Evolutionary conservation across 2,797 vertebrate species (phyloP).

Genomic region (Sebastiscus albofasciatus): DNA sequence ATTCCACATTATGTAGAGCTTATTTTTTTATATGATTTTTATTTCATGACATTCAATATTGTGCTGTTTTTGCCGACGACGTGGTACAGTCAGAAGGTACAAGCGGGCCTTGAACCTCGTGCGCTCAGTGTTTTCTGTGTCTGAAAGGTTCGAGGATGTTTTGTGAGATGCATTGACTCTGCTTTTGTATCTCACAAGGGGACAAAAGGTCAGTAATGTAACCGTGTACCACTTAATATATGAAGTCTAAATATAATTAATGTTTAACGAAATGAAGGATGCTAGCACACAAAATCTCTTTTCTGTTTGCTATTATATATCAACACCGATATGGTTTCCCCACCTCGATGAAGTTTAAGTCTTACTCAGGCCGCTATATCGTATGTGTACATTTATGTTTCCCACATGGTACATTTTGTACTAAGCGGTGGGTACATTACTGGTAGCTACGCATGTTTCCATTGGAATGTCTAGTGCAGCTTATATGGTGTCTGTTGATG

Average conservation of each 20-base stretch:
- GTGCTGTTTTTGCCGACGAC: slow-evolving; percentile 67
- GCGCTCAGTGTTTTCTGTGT: slow-evolving; percentile 79
- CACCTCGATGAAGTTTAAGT: slow-evolving; percentile 54
- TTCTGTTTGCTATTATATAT: slow-evolving; percentile 57
- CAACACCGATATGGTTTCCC: slow-evolving; percentile 38
- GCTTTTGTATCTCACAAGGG: slow-evolving; percentile 72
- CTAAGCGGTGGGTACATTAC: slow-evolving; percentile 55
- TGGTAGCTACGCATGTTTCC: slow-evolving; percentile 72
- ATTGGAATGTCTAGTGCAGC: slow-evolving; percentile 73
- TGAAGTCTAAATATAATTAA: slow-evolving; percentile 72
- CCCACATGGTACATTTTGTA: slow-evolving; percentile 61
- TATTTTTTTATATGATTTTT: slow-evolving; percentile 76
- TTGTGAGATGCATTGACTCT: slow-evolving; percentile 65
- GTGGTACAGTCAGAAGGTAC: slow-evolving; percentile 73
- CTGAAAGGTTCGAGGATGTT: slow-evolving; percentile 57
- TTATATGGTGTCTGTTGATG: slow-evolving; percentile 54
- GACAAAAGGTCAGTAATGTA: slow-evolving; percentile 80
- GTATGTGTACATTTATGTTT: slow-evolving; percentile 39
- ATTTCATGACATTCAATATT: slow-evolving; percentile 69
- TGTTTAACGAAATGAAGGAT: slow-evolving; percentile 81
- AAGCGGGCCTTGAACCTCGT: slow-evolving; percentile 81
- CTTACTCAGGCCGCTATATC: slow-evolving; percentile 53
- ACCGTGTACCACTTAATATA: slow-evolving; percentile 70
- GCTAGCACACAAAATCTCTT: slow-evolving; percentile 46
- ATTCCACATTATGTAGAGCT: slow-evolving; percentile 67